Evolutionary conservation across 2,113 vertebrate species (phyloP), one percentile per base, ranked within the genome.

Genomic region (Scolopax mira): DNA sequence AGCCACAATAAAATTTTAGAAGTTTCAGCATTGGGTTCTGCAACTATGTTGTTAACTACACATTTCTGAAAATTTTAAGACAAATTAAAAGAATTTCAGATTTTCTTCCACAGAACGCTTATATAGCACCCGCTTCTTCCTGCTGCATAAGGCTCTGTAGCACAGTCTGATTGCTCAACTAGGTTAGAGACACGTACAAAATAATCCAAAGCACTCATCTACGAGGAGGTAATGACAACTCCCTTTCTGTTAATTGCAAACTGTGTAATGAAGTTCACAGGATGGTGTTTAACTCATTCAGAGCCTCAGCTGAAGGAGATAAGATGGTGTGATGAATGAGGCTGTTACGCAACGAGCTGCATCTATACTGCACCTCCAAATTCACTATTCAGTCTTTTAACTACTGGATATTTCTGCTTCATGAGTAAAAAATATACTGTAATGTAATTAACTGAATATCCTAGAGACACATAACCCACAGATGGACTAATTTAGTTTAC

Each of bases 381-480:
- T 66, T 92, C 41, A 86, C 86, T 74, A 27, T 48, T 55, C 77
- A 80, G 48, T 52, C 82, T 35, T 93, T 49, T 78, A 95, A 84
- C 25, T 52, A 74, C 33, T 44, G 51, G 42, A 16, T 90, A 75
- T 57, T 94, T 95, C 35, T 84, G 51, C 39, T 84, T 80, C 92
- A 90, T 52, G 60, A 94, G 58, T 79, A 85, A 94, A 96, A 96
- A 90, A 88, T 88, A 95, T 30, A 93, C 71, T 18, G 3, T 91
- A 82, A 91, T 77, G 67, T 79, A 96, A 91, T 96, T 89, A 96
- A 88, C 46, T 70, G 67, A 94, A 90, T 96, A 83, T 93, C 91
- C 91, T 51, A 85, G 88, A 88, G 90, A 91, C 72, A 67, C 81
- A 82, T 96, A 95, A 85, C 48, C 75, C 91, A 94, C 85, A 97